Percentiles rank a stretch among this genome's conserved stretches.
These are phyloP conservation scores for Drosophila suzukii DNA, from an alignment of 1,140 invertebrate species.

Conservation along the genomic window DNA sequence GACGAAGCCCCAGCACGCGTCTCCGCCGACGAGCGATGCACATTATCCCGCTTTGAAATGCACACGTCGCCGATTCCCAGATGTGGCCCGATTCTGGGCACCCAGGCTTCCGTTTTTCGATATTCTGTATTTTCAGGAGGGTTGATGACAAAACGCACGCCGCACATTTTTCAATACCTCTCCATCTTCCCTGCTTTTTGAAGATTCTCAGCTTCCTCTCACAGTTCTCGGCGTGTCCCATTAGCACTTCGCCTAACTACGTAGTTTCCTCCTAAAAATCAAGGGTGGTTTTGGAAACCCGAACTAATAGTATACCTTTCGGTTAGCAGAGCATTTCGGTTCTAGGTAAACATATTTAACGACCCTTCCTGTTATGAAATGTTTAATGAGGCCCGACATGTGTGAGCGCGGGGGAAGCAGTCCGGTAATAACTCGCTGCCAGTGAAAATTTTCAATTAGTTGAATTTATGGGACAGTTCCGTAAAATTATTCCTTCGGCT, in stretches of 20 bases:
- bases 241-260: conserved; percentile 72
- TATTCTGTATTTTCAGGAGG: conserved; percentile 27
- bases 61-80: conserved; percentile 75
- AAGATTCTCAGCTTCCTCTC: conserved; percentile 57
- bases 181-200: not conserved
- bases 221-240: conserved; percentile 60
- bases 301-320: conserved; percentile 43
- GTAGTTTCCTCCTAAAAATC: conserved; percentile 28
- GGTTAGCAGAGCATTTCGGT: conserved; percentile 24
- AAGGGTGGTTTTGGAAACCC: conserved; percentile 53
- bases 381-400: conserved; percentile 68
- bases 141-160: conserved; percentile 70
- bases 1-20: conserved; percentile 59
- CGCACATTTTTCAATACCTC: conserved; percentile 67
- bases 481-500: conserved; percentile 31
- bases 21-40: conserved; percentile 50
- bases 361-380: conserved; percentile 62
- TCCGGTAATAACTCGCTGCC: conserved; percentile 50
- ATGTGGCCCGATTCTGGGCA: conserved; percentile 46
- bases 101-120: conserved; percentile 2
- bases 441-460: conserved; percentile 72
- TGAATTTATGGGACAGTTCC: conserved; percentile 57
- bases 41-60: conserved; percentile 75
- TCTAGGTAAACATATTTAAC: conserved; percentile 62
- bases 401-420: conserved; percentile 20